A percentile compares a stretch with the other conserved stretches of the same genome.
These are phyloP conservation scores for Brachionus calyciflorus DNA, from an alignment of 1,140 invertebrate genomes.

Conservation along the genomic window DNA sequence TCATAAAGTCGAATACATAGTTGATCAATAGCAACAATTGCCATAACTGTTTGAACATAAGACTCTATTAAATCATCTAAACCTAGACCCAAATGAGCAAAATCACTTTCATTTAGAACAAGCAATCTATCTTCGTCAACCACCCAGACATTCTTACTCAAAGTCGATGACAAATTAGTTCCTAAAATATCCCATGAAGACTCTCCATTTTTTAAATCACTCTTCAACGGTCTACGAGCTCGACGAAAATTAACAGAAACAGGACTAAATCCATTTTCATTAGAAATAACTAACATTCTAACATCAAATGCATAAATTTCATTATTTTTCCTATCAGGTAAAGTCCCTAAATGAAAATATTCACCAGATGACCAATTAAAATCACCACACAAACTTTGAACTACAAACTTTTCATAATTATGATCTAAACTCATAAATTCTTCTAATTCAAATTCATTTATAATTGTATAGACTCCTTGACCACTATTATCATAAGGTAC, in stretches of 20 bases:
- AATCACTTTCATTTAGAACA: slow-evolving; percentile 14
- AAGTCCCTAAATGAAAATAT: slow-evolving; percentile 19
- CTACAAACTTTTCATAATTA: slow-evolving; percentile 30
- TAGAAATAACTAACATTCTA: neutral
- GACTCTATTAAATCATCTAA: slow-evolving; percentile 20
- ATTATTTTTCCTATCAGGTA: neutral
- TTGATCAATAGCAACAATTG: slow-evolving; percentile 16
- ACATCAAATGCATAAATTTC: slow-evolving; percentile 29
- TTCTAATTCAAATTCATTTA: slow-evolving; percentile 19
- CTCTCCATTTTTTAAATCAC: neutral
- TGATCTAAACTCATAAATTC: neutral
- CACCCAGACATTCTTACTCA: neutral
- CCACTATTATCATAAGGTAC: slow-evolving; percentile 39
- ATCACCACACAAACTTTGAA: slow-evolving; percentile 16
- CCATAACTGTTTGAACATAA: neutral
- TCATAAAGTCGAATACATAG: slow-evolving; percentile 4
- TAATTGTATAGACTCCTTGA: slow-evolving; percentile 34
- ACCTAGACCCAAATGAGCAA: neutral
- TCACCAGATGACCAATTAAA: slow-evolving; percentile 24
- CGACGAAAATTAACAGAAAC: slow-evolving; percentile 4
- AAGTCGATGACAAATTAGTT: slow-evolving; percentile 7
- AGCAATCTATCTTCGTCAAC: slow-evolving; percentile 9
- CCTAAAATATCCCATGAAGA: slow-evolving; percentile 13
- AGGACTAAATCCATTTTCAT: slow-evolving; percentile 24
- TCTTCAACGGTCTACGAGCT: neutral